phyloP scores from a whole-genome alignment of 2,797 vertebrate genomes.

The Hydrophis major region DNA sequence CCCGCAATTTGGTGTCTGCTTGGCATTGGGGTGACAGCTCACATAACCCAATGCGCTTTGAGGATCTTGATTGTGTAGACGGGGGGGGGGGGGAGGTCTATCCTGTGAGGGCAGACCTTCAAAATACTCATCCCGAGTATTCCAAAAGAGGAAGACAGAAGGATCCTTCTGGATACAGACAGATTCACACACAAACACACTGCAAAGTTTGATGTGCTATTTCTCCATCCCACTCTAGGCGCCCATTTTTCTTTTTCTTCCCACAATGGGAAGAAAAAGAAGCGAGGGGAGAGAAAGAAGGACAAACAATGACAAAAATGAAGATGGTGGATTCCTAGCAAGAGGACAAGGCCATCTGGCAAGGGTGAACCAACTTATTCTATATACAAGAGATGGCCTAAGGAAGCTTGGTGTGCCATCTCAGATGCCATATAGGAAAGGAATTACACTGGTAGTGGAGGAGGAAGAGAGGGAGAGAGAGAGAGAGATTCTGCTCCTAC shows the following conservation, averaged over 20 bases:
- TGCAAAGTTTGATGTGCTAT: neutral
- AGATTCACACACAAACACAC: neutral
- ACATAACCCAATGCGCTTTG: neutral
- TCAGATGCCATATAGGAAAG: conserved; percentile 38
- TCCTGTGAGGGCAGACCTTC: neutral
- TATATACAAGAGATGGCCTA: conserved; percentile 59
- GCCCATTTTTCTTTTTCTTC: neutral
- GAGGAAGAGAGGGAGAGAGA: conserved; percentile 42
- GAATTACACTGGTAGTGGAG: conserved; percentile 47
- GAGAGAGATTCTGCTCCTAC: conserved; percentile 4
- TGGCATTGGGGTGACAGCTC: neutral
- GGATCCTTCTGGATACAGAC: neutral
- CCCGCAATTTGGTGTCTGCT: neutral
- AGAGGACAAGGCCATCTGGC: conserved; percentile 56
- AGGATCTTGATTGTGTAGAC: neutral
- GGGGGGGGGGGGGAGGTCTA: neutral
- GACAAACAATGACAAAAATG: conserved; percentile 41
- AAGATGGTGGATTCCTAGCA: conserved; percentile 59
- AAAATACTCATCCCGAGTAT: neutral
- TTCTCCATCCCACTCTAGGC: neutral
- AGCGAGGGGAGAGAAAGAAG: neutral
- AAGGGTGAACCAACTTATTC: conserved; percentile 62
- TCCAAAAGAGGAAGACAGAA: neutral
- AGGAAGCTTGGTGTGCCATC: conserved; percentile 34
- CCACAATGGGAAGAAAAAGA: conserved; percentile 45